phyloP scores from a whole-genome alignment of 2,797 vertebrate species.

The Anisognathus igniventris region DNA sequence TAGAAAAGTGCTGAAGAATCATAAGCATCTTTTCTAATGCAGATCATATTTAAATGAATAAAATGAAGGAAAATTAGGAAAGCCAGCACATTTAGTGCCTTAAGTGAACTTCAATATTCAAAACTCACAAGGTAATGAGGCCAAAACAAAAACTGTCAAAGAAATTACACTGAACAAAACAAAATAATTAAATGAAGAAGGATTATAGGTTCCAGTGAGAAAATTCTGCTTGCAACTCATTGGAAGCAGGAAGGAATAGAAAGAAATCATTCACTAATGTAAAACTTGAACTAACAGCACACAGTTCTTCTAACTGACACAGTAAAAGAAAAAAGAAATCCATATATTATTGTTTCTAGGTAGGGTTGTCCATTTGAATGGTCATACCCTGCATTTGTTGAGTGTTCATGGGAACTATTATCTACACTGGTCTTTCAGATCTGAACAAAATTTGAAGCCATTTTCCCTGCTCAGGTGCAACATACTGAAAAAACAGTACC shows the following conservation, averaged over 20 bases:
- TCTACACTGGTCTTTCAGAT: neutral
- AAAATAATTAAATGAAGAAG: neutral
- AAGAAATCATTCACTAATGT: neutral
- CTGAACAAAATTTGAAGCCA: neutral
- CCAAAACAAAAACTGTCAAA: neutral
- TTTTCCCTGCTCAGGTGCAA: neutral
- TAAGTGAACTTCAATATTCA: neutral
- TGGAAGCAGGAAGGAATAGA: neutral
- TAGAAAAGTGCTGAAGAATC: constrained; percentile 25
- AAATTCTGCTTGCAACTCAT: neutral
- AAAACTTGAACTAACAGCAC: neutral
- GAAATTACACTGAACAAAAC: neutral
- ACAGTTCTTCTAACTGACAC: neutral
- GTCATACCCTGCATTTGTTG: neutral
- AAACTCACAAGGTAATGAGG: neutral
- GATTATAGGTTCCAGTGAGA: neutral
- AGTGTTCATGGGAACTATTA: neutral
- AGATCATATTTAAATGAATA: constrained; percentile 25
- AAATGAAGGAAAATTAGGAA: neutral
- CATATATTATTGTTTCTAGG: neutral
- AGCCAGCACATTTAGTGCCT: neutral
- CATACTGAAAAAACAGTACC: neutral
- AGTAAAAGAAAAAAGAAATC: neutral
- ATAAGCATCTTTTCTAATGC: constrained; percentile 1
- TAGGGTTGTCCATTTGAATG: neutral